Evolutionary conservation across 2,797 vertebrate species (phyloP), one percentile per base, ranked within the genome.

Genomic region (Gambelia wislizenii): DNA sequence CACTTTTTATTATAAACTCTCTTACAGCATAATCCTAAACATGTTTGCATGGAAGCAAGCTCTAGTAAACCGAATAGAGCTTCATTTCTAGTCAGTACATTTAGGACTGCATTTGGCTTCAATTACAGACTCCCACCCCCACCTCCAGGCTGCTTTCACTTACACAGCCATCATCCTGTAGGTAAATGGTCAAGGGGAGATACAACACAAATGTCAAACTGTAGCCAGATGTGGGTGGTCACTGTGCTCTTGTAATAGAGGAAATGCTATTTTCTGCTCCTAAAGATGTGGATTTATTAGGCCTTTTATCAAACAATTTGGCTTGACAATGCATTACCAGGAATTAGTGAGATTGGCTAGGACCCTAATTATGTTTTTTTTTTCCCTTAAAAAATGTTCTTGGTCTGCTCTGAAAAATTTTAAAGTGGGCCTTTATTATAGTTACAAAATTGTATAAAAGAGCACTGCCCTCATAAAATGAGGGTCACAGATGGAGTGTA

Each of bases 401-500:
- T 95, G 95, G 90, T 94, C 89, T 93, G 88, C 92, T 96, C 95
- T 83, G 92, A 94, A 97, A 95, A 95, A 94, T 93, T 95, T 95
- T 96, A 91, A 97, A 97, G 96, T 96, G 95, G 96, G 95, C 93
- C 91, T 97, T 96, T 96, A 97, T 97, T 96, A 95, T 94, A 94
- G 90, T 93, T 92, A 91, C 93, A 93, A 97, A 97, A 96, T 97
- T 96, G 93, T 97, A 95, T 94, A 93, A 96, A 96, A 97, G 95
- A 91, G 80, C 91, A 90, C 89, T 96, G 95, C 85, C 91, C 91
- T 96, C 87, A 54, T 97, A 94, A 93, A 95, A 94, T 94, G 95
- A 98, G 97, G 97, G 97, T 96, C 96, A 97, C 97, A 98, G 97
- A 97, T 98, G 98, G 98, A 97, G 98, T 96, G 97, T 96, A 97